Conservation (phyloP, 2,797 vertebrate species). For the Varecia variegata region DNA sequence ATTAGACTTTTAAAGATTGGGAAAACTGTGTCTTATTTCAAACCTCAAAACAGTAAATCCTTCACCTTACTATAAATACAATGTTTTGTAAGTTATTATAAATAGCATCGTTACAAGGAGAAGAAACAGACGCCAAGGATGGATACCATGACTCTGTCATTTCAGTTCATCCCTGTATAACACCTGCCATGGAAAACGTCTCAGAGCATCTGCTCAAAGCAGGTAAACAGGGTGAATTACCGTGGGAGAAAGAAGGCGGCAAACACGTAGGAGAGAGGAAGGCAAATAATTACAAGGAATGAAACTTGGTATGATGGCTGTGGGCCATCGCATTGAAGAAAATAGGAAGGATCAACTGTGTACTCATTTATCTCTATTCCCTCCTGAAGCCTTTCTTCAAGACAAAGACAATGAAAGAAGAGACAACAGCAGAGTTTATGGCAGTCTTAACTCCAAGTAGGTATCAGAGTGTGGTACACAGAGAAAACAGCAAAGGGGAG, state of each 20-base stretch:
- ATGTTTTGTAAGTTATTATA: background rate
- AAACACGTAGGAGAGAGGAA: background rate
- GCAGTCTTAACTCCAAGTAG: background rate
- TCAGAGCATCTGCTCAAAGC: background rate
- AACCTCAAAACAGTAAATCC: background rate
- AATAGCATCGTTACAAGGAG: background rate
- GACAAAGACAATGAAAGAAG: background rate
- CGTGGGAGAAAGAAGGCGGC: background rate
- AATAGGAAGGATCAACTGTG: background rate
- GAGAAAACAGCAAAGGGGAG: background rate
- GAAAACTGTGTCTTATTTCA: conserved; percentile 8
- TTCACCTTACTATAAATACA: background rate
- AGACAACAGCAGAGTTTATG: background rate
- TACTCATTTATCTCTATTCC: background rate
- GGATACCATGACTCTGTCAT: background rate
- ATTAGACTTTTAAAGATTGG: background rate
- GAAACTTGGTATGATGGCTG: background rate
- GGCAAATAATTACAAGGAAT: background rate
- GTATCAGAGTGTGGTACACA: background rate
- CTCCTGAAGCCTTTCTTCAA: background rate
- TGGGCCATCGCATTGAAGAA: background rate
- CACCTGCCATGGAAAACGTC: background rate
- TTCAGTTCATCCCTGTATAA: background rate
- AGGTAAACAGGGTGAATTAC: background rate
- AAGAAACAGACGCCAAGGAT: background rate